phyloP scores from a whole-genome alignment of 2,797 vertebrate genomes.

The Channa striata region DNA sequence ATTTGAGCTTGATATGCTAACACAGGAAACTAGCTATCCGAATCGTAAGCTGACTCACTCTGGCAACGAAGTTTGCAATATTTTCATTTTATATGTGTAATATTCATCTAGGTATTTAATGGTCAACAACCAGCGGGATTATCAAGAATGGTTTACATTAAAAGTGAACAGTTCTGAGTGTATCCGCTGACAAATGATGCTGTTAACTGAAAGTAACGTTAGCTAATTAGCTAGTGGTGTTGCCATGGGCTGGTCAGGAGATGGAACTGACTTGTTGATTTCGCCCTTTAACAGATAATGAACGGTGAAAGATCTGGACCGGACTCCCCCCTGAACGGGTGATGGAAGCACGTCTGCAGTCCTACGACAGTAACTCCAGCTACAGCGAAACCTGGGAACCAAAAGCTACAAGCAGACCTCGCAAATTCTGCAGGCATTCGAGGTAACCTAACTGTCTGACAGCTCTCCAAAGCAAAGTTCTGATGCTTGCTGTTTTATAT shows the following conservation, averaged over 20 bases:
- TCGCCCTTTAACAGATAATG: constrained; percentile 84
- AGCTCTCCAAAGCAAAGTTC: not conserved
- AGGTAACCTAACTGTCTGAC: constrained; percentile 83
- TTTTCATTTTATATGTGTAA: not conserved
- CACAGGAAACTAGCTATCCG: constrained; percentile 26
- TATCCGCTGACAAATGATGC: not conserved
- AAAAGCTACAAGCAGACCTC: constrained; percentile 90
- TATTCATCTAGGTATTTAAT: not conserved
- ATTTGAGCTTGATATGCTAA: constrained; percentile 52
- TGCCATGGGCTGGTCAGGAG: constrained; percentile 1
- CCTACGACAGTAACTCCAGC: constrained; percentile 97
- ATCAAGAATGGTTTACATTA: not conserved
- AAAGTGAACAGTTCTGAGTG: not conserved
- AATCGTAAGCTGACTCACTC: constrained; percentile 31
- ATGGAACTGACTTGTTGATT: constrained; percentile 67
- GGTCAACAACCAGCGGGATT: not conserved
- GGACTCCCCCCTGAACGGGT: constrained; percentile 86
- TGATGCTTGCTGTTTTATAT: too few relatives aligned
- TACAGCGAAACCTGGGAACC: constrained; percentile 93
- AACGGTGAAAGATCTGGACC: constrained; percentile 83
- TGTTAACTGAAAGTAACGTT: not conserved
- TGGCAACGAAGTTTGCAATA: constrained; percentile 20
- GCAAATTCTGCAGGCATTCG: constrained; percentile 92
- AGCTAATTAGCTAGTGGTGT: constrained; percentile 6
- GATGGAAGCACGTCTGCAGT: constrained; percentile 93